Conservation (phyloP, 2,888 invertebrate species). For the Leptopilina syphax region DNA sequence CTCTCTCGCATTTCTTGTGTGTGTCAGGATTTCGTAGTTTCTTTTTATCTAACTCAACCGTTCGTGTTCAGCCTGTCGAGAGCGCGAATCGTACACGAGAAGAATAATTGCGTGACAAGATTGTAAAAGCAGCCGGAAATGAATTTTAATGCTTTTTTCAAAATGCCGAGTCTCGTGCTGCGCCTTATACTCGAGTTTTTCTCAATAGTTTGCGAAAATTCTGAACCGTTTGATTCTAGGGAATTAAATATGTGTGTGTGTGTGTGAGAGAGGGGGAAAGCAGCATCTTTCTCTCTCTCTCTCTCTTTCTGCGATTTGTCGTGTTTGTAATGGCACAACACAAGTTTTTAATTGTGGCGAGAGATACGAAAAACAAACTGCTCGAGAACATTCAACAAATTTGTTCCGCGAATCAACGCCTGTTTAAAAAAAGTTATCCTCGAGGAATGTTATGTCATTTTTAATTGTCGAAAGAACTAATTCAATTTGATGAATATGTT, state of each 20-base stretch:
- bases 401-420: conserved; percentile 16
- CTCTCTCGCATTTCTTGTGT: conserved; percentile 9
- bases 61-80: conserved; percentile 32
- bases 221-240: conserved; percentile 9
- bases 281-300: too few species aligned
- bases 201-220: conserved; percentile 21
- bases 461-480: conserved; percentile 32
- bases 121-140: conserved; percentile 39
- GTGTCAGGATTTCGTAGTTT: conserved; percentile 21
- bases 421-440: conserved; percentile 3
- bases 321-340: too few species aligned
- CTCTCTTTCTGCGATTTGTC: too few species aligned
- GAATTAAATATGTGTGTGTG: not conserved
- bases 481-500: conserved; percentile 13
- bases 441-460: not conserved
- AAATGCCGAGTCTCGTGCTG: conserved; percentile 23
- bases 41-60: conserved; percentile 35
- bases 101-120: conserved; percentile 39
- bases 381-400: conserved; percentile 15
- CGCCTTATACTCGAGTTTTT: conserved; percentile 27
- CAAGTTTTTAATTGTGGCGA: too few species aligned
- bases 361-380: conserved; percentile 6
- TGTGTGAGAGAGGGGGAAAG: too few species aligned
- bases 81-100: conserved; percentile 33
- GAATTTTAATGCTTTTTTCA: conserved; percentile 38